Evolutionary conservation across 2,888 invertebrate genomes (phyloP).

Genomic region (Danaus chrysippus): DNA sequence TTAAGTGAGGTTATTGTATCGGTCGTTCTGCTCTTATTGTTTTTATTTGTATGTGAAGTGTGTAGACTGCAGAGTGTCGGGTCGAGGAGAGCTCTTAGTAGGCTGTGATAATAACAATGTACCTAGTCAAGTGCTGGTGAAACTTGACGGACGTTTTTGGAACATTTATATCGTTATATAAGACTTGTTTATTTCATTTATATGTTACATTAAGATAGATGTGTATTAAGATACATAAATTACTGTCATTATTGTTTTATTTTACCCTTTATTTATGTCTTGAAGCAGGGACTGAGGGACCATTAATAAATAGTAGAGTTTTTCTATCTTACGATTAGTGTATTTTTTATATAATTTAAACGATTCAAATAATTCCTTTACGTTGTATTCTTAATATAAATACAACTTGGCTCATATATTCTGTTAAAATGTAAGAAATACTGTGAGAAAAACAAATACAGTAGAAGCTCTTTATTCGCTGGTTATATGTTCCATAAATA

Average conservation of each 20-base stretch:
- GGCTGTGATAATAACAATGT: slow-evolving; percentile 57
- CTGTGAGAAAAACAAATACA: too few species aligned
- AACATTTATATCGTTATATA: slow-evolving; percentile 16
- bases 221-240: not conserved
- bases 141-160: slow-evolving; percentile 32
- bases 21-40: not conserved
- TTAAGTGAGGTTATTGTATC: not conserved
- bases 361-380: too few species aligned
- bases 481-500: too few species aligned
- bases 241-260: not conserved
- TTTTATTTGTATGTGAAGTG: not conserved
- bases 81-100: slow-evolving; percentile 44
- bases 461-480: too few species aligned
- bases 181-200: slow-evolving; percentile 24
- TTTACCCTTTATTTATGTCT: not conserved
- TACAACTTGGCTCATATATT: too few species aligned
- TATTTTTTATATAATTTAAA: too few species aligned
- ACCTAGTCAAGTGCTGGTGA: slow-evolving; percentile 38
- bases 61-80: slow-evolving; percentile 11
- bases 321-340: too few species aligned
- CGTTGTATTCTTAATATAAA: too few species aligned
- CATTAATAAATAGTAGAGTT: too few species aligned
- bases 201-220: slow-evolving; percentile 11
- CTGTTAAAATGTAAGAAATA: too few species aligned
- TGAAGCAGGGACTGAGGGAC: not conserved